Percentiles rank a stretch among this genome's conserved stretches.
Evolutionary conservation across 2,113 vertebrate species (phyloP).

Genomic region (Chaenogobius annularis): DNA sequence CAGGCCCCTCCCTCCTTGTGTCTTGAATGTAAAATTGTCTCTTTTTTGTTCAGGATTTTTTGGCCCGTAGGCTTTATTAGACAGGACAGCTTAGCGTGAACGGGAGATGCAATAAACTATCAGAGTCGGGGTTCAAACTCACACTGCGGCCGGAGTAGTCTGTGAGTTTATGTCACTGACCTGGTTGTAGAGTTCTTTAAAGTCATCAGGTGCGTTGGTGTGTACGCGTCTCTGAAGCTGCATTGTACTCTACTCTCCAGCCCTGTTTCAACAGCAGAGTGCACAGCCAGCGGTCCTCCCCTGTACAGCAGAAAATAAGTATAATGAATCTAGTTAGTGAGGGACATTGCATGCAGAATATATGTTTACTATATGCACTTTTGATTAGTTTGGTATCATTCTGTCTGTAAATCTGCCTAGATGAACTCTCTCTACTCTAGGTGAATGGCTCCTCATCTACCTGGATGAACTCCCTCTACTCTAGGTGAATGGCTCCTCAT

Average conservation of each 20-base stretch:
- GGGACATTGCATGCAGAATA: background rate
- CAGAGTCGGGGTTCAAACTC: too few species aligned
- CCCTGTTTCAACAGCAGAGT: constrained; percentile 77
- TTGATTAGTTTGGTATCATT: background rate
- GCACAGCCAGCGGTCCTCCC: constrained; percentile 79
- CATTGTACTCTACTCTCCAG: constrained; percentile 79
- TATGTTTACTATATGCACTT: too few species aligned
- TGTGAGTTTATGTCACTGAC: constrained; percentile 15
- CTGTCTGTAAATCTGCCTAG: background rate
- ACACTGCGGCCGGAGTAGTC: too few species aligned
- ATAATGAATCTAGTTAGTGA: background rate
- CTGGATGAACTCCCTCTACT: too few species aligned
- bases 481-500: too few species aligned
- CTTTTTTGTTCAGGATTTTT: too few species aligned
- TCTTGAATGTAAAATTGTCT: background rate
- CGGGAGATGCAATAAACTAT: too few species aligned
- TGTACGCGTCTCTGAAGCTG: constrained; percentile 77
- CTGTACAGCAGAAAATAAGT: constrained; percentile 28
- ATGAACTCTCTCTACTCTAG: too few species aligned
- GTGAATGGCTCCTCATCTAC: too few species aligned
- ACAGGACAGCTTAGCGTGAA: too few species aligned
- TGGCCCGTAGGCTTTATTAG: too few species aligned
- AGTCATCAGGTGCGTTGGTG: constrained; percentile 78
- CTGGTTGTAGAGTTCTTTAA: constrained; percentile 78
- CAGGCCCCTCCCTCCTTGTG: background rate